phyloP scores from a whole-genome alignment of 2,113 vertebrate genomes.

The Megaceryle maxima region DNA sequence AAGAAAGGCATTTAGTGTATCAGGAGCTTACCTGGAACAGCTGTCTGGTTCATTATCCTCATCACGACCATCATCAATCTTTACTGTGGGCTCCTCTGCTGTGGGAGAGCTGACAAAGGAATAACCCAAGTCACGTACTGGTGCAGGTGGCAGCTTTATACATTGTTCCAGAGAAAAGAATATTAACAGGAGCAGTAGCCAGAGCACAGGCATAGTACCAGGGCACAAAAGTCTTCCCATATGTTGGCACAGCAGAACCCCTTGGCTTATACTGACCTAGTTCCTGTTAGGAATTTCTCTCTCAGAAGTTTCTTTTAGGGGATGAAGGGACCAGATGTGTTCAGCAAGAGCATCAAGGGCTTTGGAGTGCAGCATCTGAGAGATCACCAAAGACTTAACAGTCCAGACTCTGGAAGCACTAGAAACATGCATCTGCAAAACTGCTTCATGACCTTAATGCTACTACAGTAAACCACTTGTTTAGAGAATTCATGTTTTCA shows the following conservation, averaged over 20 bases:
- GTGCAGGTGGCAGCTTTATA: background rate
- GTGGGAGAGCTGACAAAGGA: conserved; percentile 56
- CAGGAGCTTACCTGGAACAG: conserved; percentile 76
- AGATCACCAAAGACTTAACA: background rate
- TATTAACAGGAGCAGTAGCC: background rate
- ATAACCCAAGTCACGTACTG: background rate
- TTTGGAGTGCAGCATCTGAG: background rate
- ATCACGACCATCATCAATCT: conserved; percentile 85
- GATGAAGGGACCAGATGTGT: background rate
- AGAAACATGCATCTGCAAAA: background rate
- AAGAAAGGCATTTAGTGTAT: background rate
- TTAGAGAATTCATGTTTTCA: background rate
- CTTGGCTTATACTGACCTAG: background rate
- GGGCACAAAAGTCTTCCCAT: background rate
- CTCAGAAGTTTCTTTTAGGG: background rate
- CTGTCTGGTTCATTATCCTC: conserved; percentile 70
- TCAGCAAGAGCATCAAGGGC: background rate
- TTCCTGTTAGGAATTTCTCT: background rate
- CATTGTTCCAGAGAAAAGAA: background rate
- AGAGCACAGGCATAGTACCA: background rate
- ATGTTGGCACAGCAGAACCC: background rate
- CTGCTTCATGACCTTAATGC: background rate
- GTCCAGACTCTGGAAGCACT: background rate
- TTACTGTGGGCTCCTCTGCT: conserved; percentile 76
- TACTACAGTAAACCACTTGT: background rate